Evolutionary conservation across 2,888 invertebrate species (phyloP), one percentile per base, ranked within the genome.

Genomic region (Apoderus coryli): DNA sequence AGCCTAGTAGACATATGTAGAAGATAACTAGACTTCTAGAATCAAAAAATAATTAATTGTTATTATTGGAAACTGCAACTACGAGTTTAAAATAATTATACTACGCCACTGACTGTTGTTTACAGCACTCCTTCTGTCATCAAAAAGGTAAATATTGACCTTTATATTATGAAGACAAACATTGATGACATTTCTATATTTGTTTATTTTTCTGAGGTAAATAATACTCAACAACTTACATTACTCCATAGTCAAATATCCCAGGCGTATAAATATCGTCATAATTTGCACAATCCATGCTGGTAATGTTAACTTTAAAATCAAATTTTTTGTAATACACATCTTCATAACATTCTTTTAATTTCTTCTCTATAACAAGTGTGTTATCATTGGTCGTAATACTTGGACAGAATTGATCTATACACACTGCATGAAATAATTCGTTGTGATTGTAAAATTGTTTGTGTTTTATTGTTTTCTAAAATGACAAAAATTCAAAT

Each of bases 401-500:
- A 14, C 34, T 25, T n/a, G 37, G 36, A 22, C 41, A 41, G 3
- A 31, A 34, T 27, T 41, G 34, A 3, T 45, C 32, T 12, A 39
- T 31, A 16, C 46, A 46, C 29, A 46, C 37, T 2, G 43, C 44
- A 25, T 45, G 40, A 29, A 36, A 42, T 4, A 46, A 29, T 27
- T 43, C 42, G 12, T 43, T 38, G 23, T 45, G 44, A 29, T 45
- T 42, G 22, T 46, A 46, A 19, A 19, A 19, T n/a, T n/a, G 6
- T n/a, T 19, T 19, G n/a, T 19, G 7, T 19, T 6, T n/a, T 7
- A 19, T 19, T 19, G 19, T 19, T 19, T 19, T n/a, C 19, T 19
- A n/a, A 19, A 19, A 19, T 7, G n/a, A 19, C n/a, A 6, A 19
- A 19, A n/a, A n/a, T n/a, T n/a, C n/a, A n/a, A n/a, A n/a, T n/a